Evolutionary conservation across 2,113 vertebrate species (phyloP), one percentile per base, ranked within the genome.

Genomic region (Chrysemys picta): DNA sequence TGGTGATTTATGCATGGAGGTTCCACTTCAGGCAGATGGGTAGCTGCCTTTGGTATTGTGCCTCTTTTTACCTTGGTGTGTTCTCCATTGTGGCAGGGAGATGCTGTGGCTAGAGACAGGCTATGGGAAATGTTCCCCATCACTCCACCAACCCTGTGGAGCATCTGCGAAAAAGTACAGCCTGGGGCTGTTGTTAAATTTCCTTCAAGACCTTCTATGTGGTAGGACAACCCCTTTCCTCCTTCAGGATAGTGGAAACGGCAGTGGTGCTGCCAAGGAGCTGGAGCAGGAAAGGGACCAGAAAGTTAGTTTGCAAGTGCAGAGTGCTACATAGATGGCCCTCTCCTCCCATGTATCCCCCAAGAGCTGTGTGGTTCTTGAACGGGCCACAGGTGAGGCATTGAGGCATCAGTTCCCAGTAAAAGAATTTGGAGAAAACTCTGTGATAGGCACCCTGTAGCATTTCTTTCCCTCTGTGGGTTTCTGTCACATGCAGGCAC

Each of bases 1-100:
- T 56, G 0, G 25, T 24, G 17, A 4, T 22, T 2, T 0, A 2
- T n/a, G 24, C 5, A 2, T 4, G 45, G 47, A 4, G 1, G 1
- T 22, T 57, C 1, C 8, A 31, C 53, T 54, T 38, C n/a, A 54
- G 83, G 27, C 5, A 29, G 21, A 2, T 0, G 10, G 2, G 6
- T 8, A 1, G 49, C 17, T 62, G 54, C 4, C 4, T n/a, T n/a
- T 5, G 6, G 0, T 1, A 10, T 2, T 52, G 31, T 47, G 5
- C 13, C 75, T 50, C 0, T 17, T 88, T 65, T 27, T 10, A 27
- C 8, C 1, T 27, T 27, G 3, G 65, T 79, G 27, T 69, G 91
- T 80, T 52, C 62, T 89, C 62, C 62, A n/a, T 69, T 19, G n/a
- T 22, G n/a, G 19, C n/a, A 38, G 19, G 65, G 16, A 65, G 62